These are phyloP conservation scores for Alsophila aescularia DNA, from an alignment of 2,888 invertebrate genomes.

Conservation along the genomic window DNA sequence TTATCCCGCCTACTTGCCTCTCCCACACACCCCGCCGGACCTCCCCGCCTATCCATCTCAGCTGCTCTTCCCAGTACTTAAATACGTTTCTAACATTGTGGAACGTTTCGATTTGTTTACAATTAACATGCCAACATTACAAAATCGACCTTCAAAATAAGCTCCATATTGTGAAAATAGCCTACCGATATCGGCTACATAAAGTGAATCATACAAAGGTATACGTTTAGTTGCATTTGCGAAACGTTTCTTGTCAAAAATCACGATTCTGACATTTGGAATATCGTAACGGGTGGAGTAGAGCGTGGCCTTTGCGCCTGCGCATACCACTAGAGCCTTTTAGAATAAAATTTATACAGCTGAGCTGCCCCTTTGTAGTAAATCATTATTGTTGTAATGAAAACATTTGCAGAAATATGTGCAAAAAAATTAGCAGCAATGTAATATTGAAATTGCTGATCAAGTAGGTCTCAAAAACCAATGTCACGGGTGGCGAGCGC, in stretches of 20 bases:
- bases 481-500: too few species aligned
- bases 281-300: conserved; percentile 69
- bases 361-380: conserved; percentile 8
- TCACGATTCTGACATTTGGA: conserved; percentile 82
- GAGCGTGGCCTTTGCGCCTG: conserved; percentile 74
- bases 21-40: too few species aligned
- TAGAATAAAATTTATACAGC: conserved; percentile 41
- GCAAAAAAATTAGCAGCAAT: too few species aligned
- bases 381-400: not conserved
- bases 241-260: conserved; percentile 77
- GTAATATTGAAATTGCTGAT: too few species aligned
- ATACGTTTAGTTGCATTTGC: conserved; percentile 51
- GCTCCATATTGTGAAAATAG: conserved; percentile 31
- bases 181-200: conserved; percentile 19
- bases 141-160: conserved; percentile 20
- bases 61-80: too few species aligned
- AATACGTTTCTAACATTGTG: not conserved
- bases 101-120: not conserved
- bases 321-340: conserved; percentile 64
- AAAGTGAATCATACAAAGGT: conserved; percentile 44
- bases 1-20: too few species aligned
- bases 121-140: conserved; percentile 7
- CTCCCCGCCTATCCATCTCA: too few species aligned
- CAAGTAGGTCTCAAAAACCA: too few species aligned
- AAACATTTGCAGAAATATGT: too few species aligned